Evolutionary conservation across 2,113 vertebrate species (phyloP), one percentile per base, ranked within the genome.

Genomic region (Myrmophylax atrothorax): DNA sequence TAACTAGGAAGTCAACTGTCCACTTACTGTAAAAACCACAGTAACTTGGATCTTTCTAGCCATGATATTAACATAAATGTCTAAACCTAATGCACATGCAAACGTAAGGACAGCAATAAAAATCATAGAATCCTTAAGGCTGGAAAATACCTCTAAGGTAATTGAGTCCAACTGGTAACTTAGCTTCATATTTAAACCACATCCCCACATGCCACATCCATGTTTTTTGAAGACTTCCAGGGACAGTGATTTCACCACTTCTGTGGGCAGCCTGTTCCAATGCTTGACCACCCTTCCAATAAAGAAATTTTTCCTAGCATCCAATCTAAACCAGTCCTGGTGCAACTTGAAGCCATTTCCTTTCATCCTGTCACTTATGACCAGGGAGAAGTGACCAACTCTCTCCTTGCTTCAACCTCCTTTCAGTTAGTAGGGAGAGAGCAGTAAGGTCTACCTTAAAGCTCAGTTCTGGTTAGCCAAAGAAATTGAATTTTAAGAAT

Each of bases 31-130:
- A 28, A 46, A 20, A 72, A 46, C 24, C 10, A 9, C 14, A 50
- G 16, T 28, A 82, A 55, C 24, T 49, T 49, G 12, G 38, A 44
- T 56, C 28, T 77, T 86, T 77, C 64, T 62, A 42, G 17, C 20
- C 55, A 24, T 2, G 1, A 56, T 3, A 8, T 62, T 18, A 46
- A 44, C 0, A 1, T 8, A 23, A 29, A 66, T 2, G 11, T 14
- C n/a, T 59, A 28, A 46, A 89, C 24, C 10, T 72, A 33, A 77
- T 5, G 19, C 26, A 60, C 22, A 14, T 28, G n/a, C 26, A 38
- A 58, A 52, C 31, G 19, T 59, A 72, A 64, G 37, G 29, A 73
- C 10, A 60, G 18, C 22, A 73, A 33, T 24, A 42, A 63, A 63
- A 63, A 29, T 63, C 18, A 40, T 40, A 40, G 26, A 40, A 38